Percentiles rank a stretch among this genome's conserved stretches.
Conservation (phyloP, 53 echinoderm and acorn worm species). For the Pentamera pediparva region DNA sequence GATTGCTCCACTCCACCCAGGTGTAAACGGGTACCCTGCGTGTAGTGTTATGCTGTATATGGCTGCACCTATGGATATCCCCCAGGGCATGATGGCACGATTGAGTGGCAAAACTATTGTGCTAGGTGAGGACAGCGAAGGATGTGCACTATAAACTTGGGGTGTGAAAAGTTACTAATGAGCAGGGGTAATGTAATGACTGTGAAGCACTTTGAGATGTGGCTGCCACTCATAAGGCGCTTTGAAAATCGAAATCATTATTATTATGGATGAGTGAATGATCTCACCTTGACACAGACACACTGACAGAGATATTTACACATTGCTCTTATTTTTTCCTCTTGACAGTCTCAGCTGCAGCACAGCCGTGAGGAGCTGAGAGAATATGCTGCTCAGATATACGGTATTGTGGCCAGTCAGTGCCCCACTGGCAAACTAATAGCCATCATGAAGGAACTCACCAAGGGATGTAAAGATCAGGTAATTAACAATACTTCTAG, state of each 20-base stretch:
- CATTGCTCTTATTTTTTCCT: conserved; percentile 1
- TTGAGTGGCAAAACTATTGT: no score
- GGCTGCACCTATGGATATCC: no score
- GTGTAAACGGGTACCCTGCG: no score
- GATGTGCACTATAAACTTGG: no score
- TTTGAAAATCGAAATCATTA: no score
- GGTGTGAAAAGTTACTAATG: not conserved
- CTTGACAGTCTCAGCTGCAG: conserved; percentile 64
- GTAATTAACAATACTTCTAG: conserved; percentile 16
- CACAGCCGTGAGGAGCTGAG: conserved; percentile 72
- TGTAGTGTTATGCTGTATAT: no score
- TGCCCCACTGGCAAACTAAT: conserved; percentile 35
- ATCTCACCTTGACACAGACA: not conserved
- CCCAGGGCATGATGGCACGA: no score
- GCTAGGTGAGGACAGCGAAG: no score
- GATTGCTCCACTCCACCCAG: no score
- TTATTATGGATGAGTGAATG: not conserved
- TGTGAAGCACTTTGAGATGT: no score
- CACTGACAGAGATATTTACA: not conserved
- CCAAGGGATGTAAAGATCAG: conserved; percentile 69
- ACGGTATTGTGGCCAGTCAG: conserved; percentile 67
- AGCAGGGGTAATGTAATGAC: not conserved
- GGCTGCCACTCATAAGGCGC: no score
- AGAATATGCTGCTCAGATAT: conserved; percentile 68
- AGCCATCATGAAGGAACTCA: conserved; percentile 49